A percentile compares a stretch with the other conserved stretches of the same genome.
Conservation (phyloP, 2,888 invertebrate species). For the Octonoba sinensis region DNA sequence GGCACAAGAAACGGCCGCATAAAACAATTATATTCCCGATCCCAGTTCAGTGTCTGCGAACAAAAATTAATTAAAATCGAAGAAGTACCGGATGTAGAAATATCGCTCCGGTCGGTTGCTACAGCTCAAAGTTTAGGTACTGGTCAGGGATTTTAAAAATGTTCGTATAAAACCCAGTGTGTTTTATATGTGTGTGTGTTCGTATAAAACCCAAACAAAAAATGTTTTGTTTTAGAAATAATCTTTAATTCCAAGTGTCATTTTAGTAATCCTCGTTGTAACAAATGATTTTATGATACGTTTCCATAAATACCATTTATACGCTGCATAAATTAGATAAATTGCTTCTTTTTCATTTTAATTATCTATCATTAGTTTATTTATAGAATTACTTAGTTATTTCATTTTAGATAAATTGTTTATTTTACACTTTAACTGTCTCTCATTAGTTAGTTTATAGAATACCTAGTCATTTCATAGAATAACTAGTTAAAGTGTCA, state of each 20-base stretch:
- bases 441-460: too few relatives aligned
- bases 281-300: constrained; percentile 49
- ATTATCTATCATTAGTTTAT: too few relatives aligned
- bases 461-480: too few relatives aligned
- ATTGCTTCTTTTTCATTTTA: constrained; percentile 51
- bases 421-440: too few relatives aligned
- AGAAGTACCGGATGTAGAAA: constrained; percentile 33
- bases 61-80: constrained; percentile 55
- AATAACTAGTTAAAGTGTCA: too few relatives aligned
- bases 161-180: too few relatives aligned
- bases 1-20: too few relatives aligned
- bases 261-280: constrained; percentile 5
- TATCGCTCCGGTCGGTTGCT: constrained; percentile 47
- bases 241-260: background rate
- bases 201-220: too few relatives aligned
- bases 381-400: too few relatives aligned
- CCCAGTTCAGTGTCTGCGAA: constrained; percentile 58
- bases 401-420: too few relatives aligned
- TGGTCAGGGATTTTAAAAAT: constrained; percentile 13
- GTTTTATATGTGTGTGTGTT: too few relatives aligned
- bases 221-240: too few relatives aligned
- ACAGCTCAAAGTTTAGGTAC: constrained; percentile 48
- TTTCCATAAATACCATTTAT: constrained; percentile 53
- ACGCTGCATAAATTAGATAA: constrained; percentile 56
- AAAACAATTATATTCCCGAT: constrained; percentile 59